Percentiles rank a stretch among this genome's conserved stretches.
These are phyloP conservation scores for Chironomus tepperi DNA, from an alignment of 1,140 invertebrate genomes.

Conservation along the genomic window DNA sequence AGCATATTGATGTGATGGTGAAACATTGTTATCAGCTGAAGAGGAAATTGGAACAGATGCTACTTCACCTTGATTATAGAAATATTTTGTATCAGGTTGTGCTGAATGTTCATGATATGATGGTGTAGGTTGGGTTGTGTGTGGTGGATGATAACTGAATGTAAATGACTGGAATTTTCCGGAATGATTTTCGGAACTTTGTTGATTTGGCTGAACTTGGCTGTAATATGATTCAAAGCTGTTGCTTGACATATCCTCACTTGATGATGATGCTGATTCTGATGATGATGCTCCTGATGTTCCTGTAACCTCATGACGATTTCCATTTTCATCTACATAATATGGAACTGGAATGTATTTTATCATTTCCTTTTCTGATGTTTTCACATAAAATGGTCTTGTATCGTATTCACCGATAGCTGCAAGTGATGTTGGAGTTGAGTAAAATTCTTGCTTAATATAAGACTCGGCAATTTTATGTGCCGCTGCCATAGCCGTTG, in stretches of 20 bases:
- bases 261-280: not conserved
- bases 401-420: not conserved
- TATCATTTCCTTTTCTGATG: conserved; percentile 9
- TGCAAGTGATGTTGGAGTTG: not conserved
- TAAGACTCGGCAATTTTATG: conserved; percentile 16
- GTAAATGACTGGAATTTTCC: not conserved
- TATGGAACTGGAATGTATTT: conserved; percentile 18
- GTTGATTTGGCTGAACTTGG: too few species aligned
- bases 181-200: not conserved
- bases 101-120: not conserved
- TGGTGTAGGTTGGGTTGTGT: not conserved
- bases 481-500: not conserved
- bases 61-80: not conserved
- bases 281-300: not conserved
- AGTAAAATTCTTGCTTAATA: conserved; percentile 14
- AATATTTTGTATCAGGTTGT: not conserved
- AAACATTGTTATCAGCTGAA: not conserved
- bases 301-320: not conserved
- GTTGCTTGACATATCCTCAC: not conserved
- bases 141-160: conserved; percentile 2
- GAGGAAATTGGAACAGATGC: not conserved
- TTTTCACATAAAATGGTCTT: not conserved
- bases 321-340: conserved; percentile 15
- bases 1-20: not conserved
- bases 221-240: not conserved